Base-by-base conservation (phyloP, 1,140 invertebrate genomes). In the Papilio dardanus region DNA sequence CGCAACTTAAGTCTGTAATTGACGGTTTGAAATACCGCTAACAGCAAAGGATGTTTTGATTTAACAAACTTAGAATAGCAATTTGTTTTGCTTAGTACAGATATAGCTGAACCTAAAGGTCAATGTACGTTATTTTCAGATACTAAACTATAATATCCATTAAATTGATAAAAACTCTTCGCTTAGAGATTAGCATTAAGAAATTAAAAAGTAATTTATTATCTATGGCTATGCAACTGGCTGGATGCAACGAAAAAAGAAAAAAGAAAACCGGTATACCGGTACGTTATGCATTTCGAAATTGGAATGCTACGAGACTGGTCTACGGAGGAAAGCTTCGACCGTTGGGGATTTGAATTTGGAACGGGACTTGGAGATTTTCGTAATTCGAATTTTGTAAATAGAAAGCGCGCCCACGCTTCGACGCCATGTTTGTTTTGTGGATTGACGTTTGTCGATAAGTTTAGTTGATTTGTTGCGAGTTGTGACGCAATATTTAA, bases 301-400 rank as follows among this genome's bases (percentile, higher is more conserved):
- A 69, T 69, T 40, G 67, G 67, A 69, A 69, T 69, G 67, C 67
- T 69, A 69, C 67, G 67, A 40, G 67, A 69, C 67, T n/a, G 67
- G 67, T 40, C 67, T 40, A 66, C 65, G 65, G n/a, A 35, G 5
- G 65, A 66, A 66, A 66, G 65, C 30, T 68, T 4, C 2, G 67
- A 69, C 67, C 35, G 67, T 69, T 69, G 67, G 67, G 33, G 67
- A 69, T 69, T 69, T 69, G 67, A 69, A 69, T 69, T 69, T 40
- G 67, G 67, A 69, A 69, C 67, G 67, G 67, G 67, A 69, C 67
- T 28, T 69, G 21, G 16, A 69, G 67, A 69, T 69, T 69, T 69
- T 69, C 67, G 67, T 69, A 69, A 69, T 69, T 69, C 19, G 35
- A 69, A 69, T 37, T 37, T 37, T 69, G 67, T 69, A 69, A 37